Evolutionary conservation across 1,140 invertebrate genomes (phyloP), one percentile per base, ranked within the genome.

Genomic region (Babylonia areolata): DNA sequence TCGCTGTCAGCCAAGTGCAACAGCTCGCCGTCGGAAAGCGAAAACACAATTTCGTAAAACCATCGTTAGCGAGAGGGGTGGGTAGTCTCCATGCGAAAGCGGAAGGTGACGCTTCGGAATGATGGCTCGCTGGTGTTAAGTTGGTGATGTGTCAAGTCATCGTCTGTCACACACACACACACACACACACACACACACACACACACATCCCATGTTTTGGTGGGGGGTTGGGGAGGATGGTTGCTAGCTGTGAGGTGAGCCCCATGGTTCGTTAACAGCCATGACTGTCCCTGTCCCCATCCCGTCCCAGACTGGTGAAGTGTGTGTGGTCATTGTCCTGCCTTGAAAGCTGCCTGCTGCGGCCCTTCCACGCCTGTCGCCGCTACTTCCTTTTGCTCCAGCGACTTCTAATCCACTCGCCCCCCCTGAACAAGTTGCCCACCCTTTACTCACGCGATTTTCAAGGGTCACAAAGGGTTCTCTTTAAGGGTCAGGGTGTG

Each of bases 321-420:
- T 77, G 37, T 40, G 75, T 23, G 75, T 40, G 75, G 75, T 77
- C 75, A 77, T 77, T 77, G 37, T 77, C 58, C 15, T 2, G 39
- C 2, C 2, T 11, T 37, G 75, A 37, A 37, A 73, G 35, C 33
- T 3, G 12, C 35, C 20, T 77, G 75, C 75, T 77, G 75, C 2
- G 75, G 12, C 37, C 15, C 75, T 11, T 28, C 31, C 17, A 20
- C 35, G 37, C 11, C 75, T 40, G 37, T 77, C 75, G 35, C 37
- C 2, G 20, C 28, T 17, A 28, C 17, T 77, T 77, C 17, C 75
- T 77, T 77, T 15, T 37, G 75, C 75, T 28, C 40, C 75, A 23
- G 23, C 75, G 35, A 40, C 75, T 64, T 12, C 58, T 64, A 64
- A 64, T 28, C 71, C n/a, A 6, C 71, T 28, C 71, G 3, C 71